phyloP scores from a whole-genome alignment of 53 echinoderm and acorn worm species.

The Astropecten irregularis region DNA sequence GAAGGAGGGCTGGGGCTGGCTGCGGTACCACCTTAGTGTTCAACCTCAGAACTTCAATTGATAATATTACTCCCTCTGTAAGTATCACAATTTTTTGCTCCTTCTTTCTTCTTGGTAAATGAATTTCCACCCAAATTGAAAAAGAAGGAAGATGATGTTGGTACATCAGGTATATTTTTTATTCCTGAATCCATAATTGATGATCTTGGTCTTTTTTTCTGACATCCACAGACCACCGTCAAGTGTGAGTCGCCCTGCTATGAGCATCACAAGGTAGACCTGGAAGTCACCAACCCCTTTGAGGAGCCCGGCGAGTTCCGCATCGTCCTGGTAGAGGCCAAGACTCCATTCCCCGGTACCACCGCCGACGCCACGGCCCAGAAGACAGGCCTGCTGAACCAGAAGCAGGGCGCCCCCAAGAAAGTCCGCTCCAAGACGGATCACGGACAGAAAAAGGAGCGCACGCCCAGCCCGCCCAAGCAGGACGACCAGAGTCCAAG shows the following conservation, averaged over 20 bases:
- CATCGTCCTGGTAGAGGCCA: constrained; percentile 85
- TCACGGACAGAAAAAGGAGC: constrained; percentile 83
- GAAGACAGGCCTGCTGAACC: constrained; percentile 67
- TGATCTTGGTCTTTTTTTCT: too few species aligned
- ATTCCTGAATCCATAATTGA: too few species aligned
- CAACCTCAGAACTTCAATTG: constrained; percentile 89
- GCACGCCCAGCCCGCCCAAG: constrained; percentile 68
- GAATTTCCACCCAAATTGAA: too few species aligned
- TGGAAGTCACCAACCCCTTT: constrained; percentile 86
- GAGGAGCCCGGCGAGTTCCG: constrained; percentile 83
- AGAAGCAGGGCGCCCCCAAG: constrained; percentile 65
- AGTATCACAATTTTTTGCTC: too few species aligned
- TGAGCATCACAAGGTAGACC: constrained; percentile 82
- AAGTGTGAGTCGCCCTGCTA: constrained; percentile 95
- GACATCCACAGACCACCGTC: constrained; percentile 75
- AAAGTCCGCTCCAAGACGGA: constrained; percentile 78
- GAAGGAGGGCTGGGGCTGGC: constrained; percentile 87
- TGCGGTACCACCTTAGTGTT: constrained; percentile 94
- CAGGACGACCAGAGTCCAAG: constrained; percentile 71
- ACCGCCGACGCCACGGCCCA: constrained; percentile 24
- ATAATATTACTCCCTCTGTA: constrained; percentile 89
- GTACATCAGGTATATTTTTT: too few species aligned
- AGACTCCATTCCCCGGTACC: constrained; percentile 69
- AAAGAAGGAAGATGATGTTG: too few species aligned
- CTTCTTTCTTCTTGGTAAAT: too few species aligned